These are phyloP conservation scores for Drosophila pallidifrons DNA, from an alignment of 1,140 invertebrate species.

Conservation along the genomic window DNA sequence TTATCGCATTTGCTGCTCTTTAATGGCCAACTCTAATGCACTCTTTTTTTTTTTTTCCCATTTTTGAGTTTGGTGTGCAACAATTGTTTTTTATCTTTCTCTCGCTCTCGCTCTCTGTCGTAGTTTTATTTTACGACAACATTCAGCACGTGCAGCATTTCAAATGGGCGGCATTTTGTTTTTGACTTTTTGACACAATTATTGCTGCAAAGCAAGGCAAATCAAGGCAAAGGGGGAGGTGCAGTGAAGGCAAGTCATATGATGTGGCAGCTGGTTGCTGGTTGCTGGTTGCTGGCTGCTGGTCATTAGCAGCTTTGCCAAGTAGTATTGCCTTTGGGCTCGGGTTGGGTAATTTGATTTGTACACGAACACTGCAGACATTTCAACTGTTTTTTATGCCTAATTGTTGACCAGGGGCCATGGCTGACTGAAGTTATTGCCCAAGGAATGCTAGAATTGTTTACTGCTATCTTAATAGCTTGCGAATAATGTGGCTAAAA, in stretches of 20 bases:
- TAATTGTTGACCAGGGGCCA: slow-evolving; percentile 26
- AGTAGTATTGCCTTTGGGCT: slow-evolving; percentile 30
- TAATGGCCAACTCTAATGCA: slow-evolving; percentile 46
- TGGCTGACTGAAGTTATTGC: slow-evolving; percentile 8
- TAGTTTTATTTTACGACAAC: slow-evolving; percentile 21
- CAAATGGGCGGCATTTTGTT: slow-evolving; percentile 55
- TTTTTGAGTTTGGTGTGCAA: slow-evolving; percentile 4
- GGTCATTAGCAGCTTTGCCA: slow-evolving; percentile 51
- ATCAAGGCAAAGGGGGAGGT: background rate
- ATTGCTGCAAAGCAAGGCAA: slow-evolving; percentile 13
- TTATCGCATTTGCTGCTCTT: slow-evolving; percentile 3
- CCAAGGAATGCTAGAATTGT: slow-evolving; percentile 5
- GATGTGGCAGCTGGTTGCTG: slow-evolving; percentile 11
- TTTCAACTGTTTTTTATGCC: slow-evolving; percentile 30
- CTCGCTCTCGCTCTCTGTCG: background rate
- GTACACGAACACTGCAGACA: slow-evolving; percentile 42
- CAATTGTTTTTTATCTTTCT: slow-evolving; percentile 58
- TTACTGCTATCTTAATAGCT: background rate
- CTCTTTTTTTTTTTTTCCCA: slow-evolving; percentile 24
- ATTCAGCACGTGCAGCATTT: slow-evolving; percentile 70
- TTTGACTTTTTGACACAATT: slow-evolving; percentile 74
- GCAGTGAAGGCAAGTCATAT: slow-evolving; percentile 2
- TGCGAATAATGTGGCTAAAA: background rate
- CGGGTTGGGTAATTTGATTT: slow-evolving; percentile 65
- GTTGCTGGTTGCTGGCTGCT: slow-evolving; percentile 40